Evolutionary conservation across 2,888 invertebrate genomes (phyloP).

Genomic region (Hydrotaea cyrtoneurina): DNA sequence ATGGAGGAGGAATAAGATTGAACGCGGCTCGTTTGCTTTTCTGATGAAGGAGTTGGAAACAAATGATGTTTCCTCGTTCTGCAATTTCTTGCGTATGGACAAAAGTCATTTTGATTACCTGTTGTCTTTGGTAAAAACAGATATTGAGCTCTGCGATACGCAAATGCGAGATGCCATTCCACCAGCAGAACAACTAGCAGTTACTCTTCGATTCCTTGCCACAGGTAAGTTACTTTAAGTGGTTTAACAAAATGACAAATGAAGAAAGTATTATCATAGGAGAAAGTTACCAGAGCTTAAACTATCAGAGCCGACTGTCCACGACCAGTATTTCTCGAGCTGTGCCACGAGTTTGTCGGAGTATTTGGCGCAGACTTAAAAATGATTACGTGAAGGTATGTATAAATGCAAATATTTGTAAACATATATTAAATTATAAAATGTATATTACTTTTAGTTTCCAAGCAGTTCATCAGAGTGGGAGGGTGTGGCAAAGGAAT

Average conservation of each 20-base stretch:
- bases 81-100: constrained; percentile 28
- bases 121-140: constrained; percentile 34
- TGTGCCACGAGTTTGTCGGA: constrained; percentile 37
- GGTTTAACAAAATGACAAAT: background rate
- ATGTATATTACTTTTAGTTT: constrained; percentile 28
- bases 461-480: constrained; percentile 33
- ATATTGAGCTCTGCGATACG: constrained; percentile 38
- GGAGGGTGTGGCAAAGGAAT: constrained; percentile 44
- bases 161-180: constrained; percentile 40
- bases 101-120: constrained; percentile 26
- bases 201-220: constrained; percentile 45
- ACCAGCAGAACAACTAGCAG: constrained; percentile 29
- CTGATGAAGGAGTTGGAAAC: constrained; percentile 20
- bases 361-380: constrained; percentile 10
- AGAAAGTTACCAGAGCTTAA: background rate
- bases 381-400: constrained; percentile 21
- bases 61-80: constrained; percentile 11
- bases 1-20: background rate
- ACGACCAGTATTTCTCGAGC: background rate
- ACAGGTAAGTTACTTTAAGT: constrained; percentile 36
- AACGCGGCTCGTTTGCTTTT: constrained; percentile 30
- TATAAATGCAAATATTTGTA: background rate
- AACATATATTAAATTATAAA: background rate
- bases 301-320: constrained; percentile 32
- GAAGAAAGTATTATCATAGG: background rate